phyloP scores from a whole-genome alignment of 2,888 invertebrate species.

The Cryptocephalus moraei region DNA sequence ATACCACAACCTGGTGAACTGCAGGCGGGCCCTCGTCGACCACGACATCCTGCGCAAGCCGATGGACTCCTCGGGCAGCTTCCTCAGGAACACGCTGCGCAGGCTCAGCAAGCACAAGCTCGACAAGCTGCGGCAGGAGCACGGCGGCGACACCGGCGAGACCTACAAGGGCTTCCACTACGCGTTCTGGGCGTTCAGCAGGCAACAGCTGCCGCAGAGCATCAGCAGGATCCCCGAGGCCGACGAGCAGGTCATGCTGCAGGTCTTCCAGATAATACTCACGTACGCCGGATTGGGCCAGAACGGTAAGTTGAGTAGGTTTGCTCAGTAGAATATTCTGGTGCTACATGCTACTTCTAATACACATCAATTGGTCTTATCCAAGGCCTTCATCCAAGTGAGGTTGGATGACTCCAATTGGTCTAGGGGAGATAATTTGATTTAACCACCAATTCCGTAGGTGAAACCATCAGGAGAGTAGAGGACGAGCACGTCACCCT shows the following conservation, averaged over 20 bases:
- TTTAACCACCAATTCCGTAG: constrained; percentile 28
- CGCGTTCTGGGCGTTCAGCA: constrained; percentile 84
- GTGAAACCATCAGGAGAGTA: constrained; percentile 55
- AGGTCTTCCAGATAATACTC: constrained; percentile 81
- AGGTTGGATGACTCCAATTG: too few species aligned
- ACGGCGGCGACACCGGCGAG: constrained; percentile 63
- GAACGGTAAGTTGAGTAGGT: constrained; percentile 50
- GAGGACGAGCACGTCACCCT: constrained; percentile 83
- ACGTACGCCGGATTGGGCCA: constrained; percentile 78
- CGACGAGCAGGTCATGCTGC: constrained; percentile 76
- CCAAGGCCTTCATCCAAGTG: too few species aligned
- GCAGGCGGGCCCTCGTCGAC: constrained; percentile 74
- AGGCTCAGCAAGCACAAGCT: constrained; percentile 75
- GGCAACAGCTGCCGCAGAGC: constrained; percentile 69
- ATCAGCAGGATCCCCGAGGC: constrained; percentile 76
- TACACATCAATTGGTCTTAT: too few species aligned
- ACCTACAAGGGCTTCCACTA: constrained; percentile 80
- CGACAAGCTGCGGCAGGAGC: constrained; percentile 63
- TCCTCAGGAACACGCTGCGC: constrained; percentile 78
- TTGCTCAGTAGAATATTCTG: not conserved
- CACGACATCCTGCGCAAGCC: constrained; percentile 74
- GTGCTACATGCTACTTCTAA: too few species aligned
- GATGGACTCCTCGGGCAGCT: constrained; percentile 72
- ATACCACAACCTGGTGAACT: constrained; percentile 78
- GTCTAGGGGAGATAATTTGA: too few species aligned